Evolutionary conservation across 1,140 invertebrate species (phyloP).

Genomic region (Dendroctonus valens): DNA sequence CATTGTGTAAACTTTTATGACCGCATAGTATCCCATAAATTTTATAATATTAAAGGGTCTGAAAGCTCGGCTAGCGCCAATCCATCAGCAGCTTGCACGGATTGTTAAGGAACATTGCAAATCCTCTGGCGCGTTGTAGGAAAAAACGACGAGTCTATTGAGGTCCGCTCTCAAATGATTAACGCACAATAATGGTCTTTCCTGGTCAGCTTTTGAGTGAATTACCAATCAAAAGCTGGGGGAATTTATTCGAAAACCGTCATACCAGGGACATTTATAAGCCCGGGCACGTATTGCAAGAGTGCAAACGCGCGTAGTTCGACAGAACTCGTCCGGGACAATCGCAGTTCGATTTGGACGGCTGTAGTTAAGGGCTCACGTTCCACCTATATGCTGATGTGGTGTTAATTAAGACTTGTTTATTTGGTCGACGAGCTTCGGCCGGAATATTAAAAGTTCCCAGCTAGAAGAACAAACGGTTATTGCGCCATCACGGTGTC

Average conservation of each 20-base stretch:
- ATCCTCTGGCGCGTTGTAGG: too few species aligned
- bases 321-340: constrained; percentile 11
- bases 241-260: constrained; percentile 23
- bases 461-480: too few species aligned
- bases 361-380: constrained; percentile 28
- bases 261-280: constrained; percentile 26
- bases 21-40: constrained; percentile 29
- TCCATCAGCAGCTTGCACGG: too few species aligned
- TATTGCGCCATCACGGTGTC: too few species aligned
- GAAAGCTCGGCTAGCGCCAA: too few species aligned
- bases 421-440: constrained; percentile 33
- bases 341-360: constrained; percentile 24
- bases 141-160: too few species aligned
- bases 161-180: too few species aligned
- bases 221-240: constrained; percentile 15
- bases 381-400: constrained; percentile 37
- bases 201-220: constrained; percentile 5
- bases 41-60: constrained; percentile 28
- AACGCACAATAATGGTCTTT: not conserved
- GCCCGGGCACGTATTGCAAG: constrained; percentile 35
- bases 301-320: constrained; percentile 22
- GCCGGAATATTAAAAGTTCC: constrained; percentile 34
- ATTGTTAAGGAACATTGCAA: too few species aligned
- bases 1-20: constrained; percentile 35
- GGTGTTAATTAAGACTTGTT: constrained; percentile 44